phyloP scores from a whole-genome alignment of 2,113 vertebrate species.

The Egretta garzetta region DNA sequence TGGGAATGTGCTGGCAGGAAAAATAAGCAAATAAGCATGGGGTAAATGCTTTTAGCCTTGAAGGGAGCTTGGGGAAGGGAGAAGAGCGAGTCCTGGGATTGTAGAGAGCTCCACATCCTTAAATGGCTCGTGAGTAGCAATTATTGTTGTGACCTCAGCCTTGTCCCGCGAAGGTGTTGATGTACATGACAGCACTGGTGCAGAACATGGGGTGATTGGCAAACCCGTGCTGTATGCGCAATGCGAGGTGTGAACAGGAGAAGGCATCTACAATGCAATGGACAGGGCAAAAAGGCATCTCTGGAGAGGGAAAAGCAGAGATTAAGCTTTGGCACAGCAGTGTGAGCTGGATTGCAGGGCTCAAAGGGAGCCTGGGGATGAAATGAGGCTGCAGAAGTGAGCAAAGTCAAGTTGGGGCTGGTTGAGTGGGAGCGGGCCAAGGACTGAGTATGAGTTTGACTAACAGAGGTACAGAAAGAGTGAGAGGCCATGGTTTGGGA shows the following conservation, averaged over 20 bases:
- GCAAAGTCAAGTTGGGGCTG: rapidly evolving
- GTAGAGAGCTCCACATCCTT: not conserved
- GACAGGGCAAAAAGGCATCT: not conserved
- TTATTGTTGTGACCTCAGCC: not conserved
- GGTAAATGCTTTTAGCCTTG: not conserved
- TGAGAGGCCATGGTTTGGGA: not conserved
- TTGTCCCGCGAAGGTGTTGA: rapidly evolving
- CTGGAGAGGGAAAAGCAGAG: not conserved
- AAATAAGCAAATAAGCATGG: not conserved
- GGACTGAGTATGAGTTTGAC: not conserved
- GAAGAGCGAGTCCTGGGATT: rapidly evolving
- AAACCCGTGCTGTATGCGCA: not conserved
- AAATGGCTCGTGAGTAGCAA: not conserved
- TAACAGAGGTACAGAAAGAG: not conserved
- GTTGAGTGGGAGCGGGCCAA: not conserved
- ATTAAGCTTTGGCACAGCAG: not conserved
- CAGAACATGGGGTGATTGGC: not conserved
- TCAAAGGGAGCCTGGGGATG: not conserved
- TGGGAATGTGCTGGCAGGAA: not conserved
- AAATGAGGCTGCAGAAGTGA: not conserved
- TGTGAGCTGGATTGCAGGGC: not conserved
- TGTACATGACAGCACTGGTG: not conserved
- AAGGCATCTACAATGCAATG: not conserved
- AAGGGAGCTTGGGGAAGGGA: not conserved
- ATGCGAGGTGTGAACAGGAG: not conserved